Percentiles rank a stretch among this genome's conserved stretches.
Evolutionary conservation across 2,113 vertebrate species (phyloP).

Genomic region (Eulacestoma nigropectus): DNA sequence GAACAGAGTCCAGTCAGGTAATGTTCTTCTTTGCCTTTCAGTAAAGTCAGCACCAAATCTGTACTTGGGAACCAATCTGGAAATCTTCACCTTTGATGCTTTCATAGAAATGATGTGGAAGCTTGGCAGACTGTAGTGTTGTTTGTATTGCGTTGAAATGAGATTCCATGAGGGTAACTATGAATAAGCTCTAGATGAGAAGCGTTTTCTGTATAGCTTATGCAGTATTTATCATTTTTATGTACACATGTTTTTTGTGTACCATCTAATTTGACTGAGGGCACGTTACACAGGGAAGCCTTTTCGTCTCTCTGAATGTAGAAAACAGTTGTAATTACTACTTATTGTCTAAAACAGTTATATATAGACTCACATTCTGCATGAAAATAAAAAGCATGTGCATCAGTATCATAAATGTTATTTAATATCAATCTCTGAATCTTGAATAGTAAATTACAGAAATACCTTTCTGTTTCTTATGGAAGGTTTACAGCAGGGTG

Average conservation of each 20-base stretch:
- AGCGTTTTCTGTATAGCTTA: neutral
- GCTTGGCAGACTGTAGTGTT: neutral
- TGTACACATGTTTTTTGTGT: neutral
- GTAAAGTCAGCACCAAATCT: neutral
- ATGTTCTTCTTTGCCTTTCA: constrained; percentile 25
- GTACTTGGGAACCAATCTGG: neutral
- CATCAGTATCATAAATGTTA: neutral
- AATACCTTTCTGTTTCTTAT: neutral
- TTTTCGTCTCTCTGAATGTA: neutral
- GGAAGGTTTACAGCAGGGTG: neutral
- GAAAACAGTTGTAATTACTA: neutral
- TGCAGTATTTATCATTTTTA: neutral
- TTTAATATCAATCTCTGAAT: neutral
- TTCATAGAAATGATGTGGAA: neutral
- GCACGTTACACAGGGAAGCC: neutral
- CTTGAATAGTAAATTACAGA: neutral
- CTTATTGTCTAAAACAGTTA: neutral
- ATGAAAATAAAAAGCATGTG: neutral
- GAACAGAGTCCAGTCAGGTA: constrained; percentile 94
- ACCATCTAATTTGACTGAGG: neutral
- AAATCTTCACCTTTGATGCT: constrained; percentile 7
- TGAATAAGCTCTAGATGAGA: constrained; percentile 7
- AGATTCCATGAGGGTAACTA: neutral
- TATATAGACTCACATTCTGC: neutral
- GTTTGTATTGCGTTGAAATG: neutral